Base-by-base conservation (phyloP, 2,797 vertebrate species). In the Limnodromus scolopaceus region DNA sequence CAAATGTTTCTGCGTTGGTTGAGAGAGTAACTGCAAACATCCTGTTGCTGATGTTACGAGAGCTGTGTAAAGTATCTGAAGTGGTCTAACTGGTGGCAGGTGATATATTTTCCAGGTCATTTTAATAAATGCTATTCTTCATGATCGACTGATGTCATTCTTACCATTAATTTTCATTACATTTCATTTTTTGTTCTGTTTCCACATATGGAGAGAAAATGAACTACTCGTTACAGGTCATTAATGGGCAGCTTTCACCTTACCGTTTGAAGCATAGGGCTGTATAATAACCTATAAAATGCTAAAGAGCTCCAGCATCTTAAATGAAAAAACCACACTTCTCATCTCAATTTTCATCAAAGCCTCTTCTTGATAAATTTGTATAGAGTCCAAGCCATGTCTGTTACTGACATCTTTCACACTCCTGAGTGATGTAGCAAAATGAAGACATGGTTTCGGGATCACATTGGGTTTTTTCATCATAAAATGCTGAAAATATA, bases 51-150 rank as follows among this genome's bases (percentile, higher is more conserved):
- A 28, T 79, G 71, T 72, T 91, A 46, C 45, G 84, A 46, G 84
- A 87, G 48, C 55, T 77, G 12, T 60, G 19, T 85, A 39, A 64
- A 87, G 19, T 91, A 68, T 3, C 48, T 72, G 43, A 94, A 82
- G 58, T 48, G 46, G 15, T 82, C 38, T 78, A 41, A 64, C 30
- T 30, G 63, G 79, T 95, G 69, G 51, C 49, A 86, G 43, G 46
- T 77, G 38, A 36, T 78, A 41, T 1, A 45, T 93, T 89, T 94
- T 91, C 43, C 45, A 74, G 43, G 64, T 91, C 23, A 8, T 76
- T 63, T 41, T 79, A 96, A 91, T 94, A 97, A 97, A 96, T 30
- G 16, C 20, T 89, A 0, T 85, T 87, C 38, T 80, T 85, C 13
- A 15, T 53, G 28, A 70, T 2, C 38, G 32, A 63, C 65, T 71